These are phyloP conservation scores for Chamaetylas fuelleborni DNA, from an alignment of 2,113 vertebrate genomes.

Conservation along the genomic window DNA sequence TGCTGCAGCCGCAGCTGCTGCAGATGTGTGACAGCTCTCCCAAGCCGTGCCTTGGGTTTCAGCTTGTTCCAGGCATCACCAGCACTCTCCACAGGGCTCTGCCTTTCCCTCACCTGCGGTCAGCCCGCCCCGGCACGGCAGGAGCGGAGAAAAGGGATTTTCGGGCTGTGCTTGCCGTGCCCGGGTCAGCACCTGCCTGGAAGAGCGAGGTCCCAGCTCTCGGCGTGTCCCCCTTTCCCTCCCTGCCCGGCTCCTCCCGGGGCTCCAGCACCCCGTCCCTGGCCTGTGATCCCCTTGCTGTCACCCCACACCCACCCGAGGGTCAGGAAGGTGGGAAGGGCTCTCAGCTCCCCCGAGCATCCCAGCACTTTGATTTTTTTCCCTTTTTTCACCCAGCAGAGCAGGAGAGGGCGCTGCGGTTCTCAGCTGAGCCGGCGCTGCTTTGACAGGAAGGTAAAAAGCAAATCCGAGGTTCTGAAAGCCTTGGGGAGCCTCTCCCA, in stretches of 20 bases:
- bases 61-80: not conserved
- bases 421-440: not conserved
- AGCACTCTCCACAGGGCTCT: rapidly evolving
- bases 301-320: rapidly evolving
- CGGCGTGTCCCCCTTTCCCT: not conserved
- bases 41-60: too few relatives aligned
- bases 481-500: not conserved
- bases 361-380: rapidly evolving
- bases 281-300: rapidly evolving
- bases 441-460: rapidly evolving
- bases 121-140: not conserved
- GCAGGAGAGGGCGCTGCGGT: not conserved
- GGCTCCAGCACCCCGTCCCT: rapidly evolving
- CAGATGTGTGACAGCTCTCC: not conserved
- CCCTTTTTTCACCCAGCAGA: rapidly evolving
- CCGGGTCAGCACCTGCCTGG: not conserved
- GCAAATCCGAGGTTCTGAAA: rapidly evolving
- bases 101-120: rapidly evolving
- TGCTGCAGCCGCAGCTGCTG: not conserved
- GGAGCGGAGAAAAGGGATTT: rapidly evolving
- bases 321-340: rapidly evolving
- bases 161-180: rapidly evolving
- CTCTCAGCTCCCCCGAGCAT: not conserved
- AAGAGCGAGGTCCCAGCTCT: rapidly evolving
- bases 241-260: not conserved